Conservation (phyloP, 1,140 invertebrate species). For the Zaprionus nigranus region DNA sequence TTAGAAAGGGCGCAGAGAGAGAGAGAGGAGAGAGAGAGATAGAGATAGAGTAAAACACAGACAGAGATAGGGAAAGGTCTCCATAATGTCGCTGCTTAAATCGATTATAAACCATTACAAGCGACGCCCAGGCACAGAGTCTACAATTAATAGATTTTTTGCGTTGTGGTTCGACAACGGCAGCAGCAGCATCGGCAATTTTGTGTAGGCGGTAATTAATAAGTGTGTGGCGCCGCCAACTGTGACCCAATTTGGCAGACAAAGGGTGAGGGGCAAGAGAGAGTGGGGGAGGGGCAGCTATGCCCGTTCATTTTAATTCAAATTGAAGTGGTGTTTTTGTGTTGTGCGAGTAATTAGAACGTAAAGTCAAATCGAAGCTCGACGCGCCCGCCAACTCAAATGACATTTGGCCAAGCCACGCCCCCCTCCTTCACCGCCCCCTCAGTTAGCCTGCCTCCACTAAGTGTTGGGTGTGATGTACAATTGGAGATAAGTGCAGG, state of each 20-base stretch:
- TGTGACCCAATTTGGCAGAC: conserved; percentile 46
- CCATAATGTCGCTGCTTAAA: conserved; percentile 71
- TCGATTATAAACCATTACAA: conserved; percentile 77
- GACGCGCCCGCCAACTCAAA: conserved; percentile 49
- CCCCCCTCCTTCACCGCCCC: conserved; percentile 3
- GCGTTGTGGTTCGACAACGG: conserved; percentile 28
- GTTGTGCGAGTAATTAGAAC: conserved; percentile 81
- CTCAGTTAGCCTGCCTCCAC: background rate
- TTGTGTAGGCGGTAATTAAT: conserved; percentile 77
- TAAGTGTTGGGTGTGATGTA: conserved; percentile 55
- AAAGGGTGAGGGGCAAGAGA: background rate
- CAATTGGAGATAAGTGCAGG: conserved; percentile 81
- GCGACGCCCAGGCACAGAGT: conserved; percentile 56
- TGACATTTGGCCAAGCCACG: conserved; percentile 54
- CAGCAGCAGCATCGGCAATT: conserved; percentile 59
- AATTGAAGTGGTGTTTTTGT: conserved; percentile 80
- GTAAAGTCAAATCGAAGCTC: conserved; percentile 75
- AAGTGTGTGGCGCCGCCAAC: conserved; percentile 78
- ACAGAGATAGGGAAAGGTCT: background rate
- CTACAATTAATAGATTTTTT: conserved; percentile 70
- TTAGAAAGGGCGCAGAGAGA: conserved; percentile 28
- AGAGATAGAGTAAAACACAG: background rate
- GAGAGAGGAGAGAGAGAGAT: background rate
- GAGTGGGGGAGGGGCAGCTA: conserved; percentile 2
- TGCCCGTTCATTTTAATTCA: conserved; percentile 67